A percentile compares a stretch with the other conserved stretches of the same genome.
Evolutionary conservation across 2,797 vertebrate species (phyloP).

Genomic region (Halcyon badia): DNA sequence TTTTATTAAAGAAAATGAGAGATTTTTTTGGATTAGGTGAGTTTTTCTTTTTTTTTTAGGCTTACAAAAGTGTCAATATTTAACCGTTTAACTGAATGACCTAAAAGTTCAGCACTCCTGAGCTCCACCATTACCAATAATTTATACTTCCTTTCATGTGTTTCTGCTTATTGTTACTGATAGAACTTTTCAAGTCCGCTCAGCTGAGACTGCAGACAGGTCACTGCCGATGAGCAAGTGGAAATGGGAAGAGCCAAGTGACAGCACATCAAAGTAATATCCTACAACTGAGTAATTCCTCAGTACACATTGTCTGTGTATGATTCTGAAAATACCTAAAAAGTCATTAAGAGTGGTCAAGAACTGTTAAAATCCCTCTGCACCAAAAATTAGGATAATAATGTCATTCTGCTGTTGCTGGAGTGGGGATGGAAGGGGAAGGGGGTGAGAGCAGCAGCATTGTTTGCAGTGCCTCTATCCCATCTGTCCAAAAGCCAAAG

Average conservation of each 20-base stretch:
- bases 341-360: not conserved
- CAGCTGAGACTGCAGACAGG: not conserved
- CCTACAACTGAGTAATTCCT: not conserved
- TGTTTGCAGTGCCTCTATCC: not conserved
- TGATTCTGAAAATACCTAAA: not conserved
- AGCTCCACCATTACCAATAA: not conserved
- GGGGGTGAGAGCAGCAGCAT: not conserved
- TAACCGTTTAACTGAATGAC: not conserved
- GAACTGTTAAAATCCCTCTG: not conserved
- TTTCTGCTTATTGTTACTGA: not conserved
- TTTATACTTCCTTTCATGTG: not conserved
- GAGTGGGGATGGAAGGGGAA: no score
- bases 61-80: not conserved
- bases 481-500: not conserved
- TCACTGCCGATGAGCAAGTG: not conserved
- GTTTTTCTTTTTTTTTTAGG: not conserved
- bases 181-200: not conserved
- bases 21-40: not conserved
- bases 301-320: fast-evolving
- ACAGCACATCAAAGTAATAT: not conserved
- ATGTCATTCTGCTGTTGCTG: fast-evolving
- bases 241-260: not conserved
- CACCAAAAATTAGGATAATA: not conserved
- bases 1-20: not conserved
- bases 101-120: not conserved